Evolutionary conservation across 2,113 vertebrate species (phyloP).

Genomic region (Elaphurus davidianus): DNA sequence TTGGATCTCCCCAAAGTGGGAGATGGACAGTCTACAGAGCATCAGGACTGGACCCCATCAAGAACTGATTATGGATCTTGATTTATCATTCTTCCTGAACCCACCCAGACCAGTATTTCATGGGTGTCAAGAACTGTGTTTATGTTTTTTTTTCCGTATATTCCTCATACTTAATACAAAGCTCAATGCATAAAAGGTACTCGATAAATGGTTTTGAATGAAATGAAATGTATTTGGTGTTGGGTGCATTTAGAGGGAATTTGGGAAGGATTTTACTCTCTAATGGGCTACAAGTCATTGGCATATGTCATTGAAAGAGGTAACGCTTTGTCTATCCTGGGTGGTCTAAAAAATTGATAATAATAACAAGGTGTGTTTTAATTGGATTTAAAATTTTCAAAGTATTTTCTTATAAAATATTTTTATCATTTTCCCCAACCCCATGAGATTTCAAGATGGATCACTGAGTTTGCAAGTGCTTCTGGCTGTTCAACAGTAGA

Average conservation of each 20-base stretch:
- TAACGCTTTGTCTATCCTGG: not conserved
- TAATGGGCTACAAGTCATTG: not conserved
- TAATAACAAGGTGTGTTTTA: not conserved
- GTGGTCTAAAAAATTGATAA: not conserved
- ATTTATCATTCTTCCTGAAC: not conserved
- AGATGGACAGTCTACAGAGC: not conserved
- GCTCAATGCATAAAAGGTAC: not conserved
- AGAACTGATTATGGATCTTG: not conserved
- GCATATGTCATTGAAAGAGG: not conserved
- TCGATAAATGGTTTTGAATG: not conserved
- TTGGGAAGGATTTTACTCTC: not conserved
- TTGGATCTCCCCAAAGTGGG: not conserved
- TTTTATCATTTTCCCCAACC: not conserved
- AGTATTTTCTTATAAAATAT: not conserved
- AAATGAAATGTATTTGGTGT: not conserved
- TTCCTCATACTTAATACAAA: not conserved
- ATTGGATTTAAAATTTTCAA: not conserved
- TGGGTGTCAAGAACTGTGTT: not conserved
- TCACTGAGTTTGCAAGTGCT: not conserved
- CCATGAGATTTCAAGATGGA: not conserved
- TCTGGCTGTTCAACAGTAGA: not conserved
- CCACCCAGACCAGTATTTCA: not conserved
- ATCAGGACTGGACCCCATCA: not conserved
- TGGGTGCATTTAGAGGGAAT: not conserved
- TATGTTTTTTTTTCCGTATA: not conserved